phyloP scores from a whole-genome alignment of 2,888 invertebrate genomes.

The Oligia strigilis region DNA sequence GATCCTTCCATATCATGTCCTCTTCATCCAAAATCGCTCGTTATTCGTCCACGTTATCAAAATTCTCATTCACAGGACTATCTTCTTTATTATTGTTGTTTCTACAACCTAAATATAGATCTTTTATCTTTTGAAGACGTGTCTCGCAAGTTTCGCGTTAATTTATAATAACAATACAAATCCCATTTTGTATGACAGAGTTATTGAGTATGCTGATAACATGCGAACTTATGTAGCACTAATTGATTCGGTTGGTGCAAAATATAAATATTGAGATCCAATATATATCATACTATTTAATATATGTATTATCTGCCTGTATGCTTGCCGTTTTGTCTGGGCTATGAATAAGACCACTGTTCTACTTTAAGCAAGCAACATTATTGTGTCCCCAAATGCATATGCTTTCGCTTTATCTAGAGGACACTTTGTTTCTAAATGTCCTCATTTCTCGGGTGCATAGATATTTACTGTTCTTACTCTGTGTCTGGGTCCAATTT shows the following conservation, averaged over 20 bases:
- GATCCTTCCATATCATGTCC: neutral
- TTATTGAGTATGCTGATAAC: slow-evolving; percentile 57
- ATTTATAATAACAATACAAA: slow-evolving; percentile 58
- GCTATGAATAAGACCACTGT: slow-evolving; percentile 27
- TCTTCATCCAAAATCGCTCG: neutral
- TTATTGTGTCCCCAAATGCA: slow-evolving; percentile 33
- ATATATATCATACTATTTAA: slow-evolving; percentile 21
- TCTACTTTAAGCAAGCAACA: slow-evolving; percentile 19
- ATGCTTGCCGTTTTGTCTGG: slow-evolving; percentile 35
- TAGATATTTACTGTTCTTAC: slow-evolving; percentile 1
- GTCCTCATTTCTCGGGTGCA: slow-evolving; percentile 24
- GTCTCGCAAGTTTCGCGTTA: slow-evolving; percentile 38
- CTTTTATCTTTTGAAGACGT: slow-evolving; percentile 50
- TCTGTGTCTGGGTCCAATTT: neutral
- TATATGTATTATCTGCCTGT: slow-evolving; percentile 22
- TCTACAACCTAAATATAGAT: slow-evolving; percentile 62
- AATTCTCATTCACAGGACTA: slow-evolving; percentile 50
- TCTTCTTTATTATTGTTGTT: slow-evolving; percentile 49
- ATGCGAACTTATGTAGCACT: slow-evolving; percentile 43
- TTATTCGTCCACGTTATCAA: slow-evolving; percentile 9
- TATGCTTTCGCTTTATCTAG: slow-evolving; percentile 33
- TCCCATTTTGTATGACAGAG: slow-evolving; percentile 58
- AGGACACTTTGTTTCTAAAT: neutral
- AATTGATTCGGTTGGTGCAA: slow-evolving; percentile 56
- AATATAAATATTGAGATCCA: slow-evolving; percentile 7